A percentile compares a stretch with the other conserved stretches of the same genome.
Conservation (phyloP, 2,888 invertebrate species). For the Ptilodon capucinus region DNA sequence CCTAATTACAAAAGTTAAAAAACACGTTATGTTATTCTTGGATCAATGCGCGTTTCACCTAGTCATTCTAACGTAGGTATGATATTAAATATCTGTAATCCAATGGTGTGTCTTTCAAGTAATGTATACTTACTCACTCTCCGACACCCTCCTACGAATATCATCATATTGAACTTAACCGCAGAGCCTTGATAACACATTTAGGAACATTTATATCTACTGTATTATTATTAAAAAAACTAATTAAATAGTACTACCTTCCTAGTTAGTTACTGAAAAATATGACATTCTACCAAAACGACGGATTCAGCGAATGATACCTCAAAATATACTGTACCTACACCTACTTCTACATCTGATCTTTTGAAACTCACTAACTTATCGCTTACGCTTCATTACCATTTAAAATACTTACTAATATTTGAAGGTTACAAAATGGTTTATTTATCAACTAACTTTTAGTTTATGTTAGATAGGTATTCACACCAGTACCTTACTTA, state of each 20-base stretch:
- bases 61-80: neutral
- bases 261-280: neutral
- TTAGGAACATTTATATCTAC: neutral
- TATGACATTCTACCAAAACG: conserved; percentile 6
- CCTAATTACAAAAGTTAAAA: too few relatives aligned
- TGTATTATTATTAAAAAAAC: neutral
- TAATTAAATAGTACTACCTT: neutral
- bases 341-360: conserved; percentile 20
- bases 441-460: conserved; percentile 13
- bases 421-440: conserved; percentile 4
- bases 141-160: too few relatives aligned
- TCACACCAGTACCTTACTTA: conserved; percentile 21
- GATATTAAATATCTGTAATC: too few relatives aligned
- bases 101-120: too few relatives aligned
- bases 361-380: conserved; percentile 25
- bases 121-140: too few relatives aligned
- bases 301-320: conserved; percentile 6
- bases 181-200: neutral
- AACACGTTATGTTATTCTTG: too few relatives aligned
- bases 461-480: conserved; percentile 16
- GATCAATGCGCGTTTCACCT: too few relatives aligned
- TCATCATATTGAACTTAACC: neutral
- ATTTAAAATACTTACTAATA: conserved; percentile 21
- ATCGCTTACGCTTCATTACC: conserved; percentile 38
- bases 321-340: conserved; percentile 4